A percentile compares a stretch with the other conserved stretches of the same genome.
These are phyloP conservation scores for Phasianus colchicus DNA, from an alignment of 2,113 vertebrate genomes.

Conservation along the genomic window DNA sequence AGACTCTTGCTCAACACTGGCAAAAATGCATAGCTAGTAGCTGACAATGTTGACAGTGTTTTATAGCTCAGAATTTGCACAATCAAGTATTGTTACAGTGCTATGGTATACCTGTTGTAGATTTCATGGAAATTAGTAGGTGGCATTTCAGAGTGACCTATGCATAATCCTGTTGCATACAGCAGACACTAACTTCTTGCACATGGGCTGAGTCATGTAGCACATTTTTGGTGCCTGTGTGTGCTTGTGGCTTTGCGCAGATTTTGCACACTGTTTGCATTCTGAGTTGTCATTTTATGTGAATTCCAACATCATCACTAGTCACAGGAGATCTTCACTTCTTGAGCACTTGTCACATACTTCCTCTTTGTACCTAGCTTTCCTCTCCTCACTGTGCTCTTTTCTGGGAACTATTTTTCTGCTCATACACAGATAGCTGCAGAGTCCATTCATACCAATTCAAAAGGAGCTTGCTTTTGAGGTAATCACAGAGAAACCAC, in stretches of 20 bases:
- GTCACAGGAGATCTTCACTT: background rate
- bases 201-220: background rate
- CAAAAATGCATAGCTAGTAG: no score
- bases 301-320: background rate
- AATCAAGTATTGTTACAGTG: no score
- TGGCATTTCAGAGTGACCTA: no score
- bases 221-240: background rate
- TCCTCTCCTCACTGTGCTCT: background rate
- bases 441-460: background rate
- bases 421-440: rapidly evolving
- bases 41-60: no score
- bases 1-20: no score
- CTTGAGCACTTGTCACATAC: background rate
- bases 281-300: background rate
- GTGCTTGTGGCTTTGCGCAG: background rate
- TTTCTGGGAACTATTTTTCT: background rate
- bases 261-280: background rate
- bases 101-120: no score
- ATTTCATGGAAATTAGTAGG: no score
- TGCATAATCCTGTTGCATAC: background rate
- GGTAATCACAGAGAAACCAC: background rate
- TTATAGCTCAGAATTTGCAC: no score
- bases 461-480: background rate
- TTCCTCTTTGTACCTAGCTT: background rate
- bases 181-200: background rate